These are phyloP conservation scores for Notocelia uddmanniana DNA, from an alignment of 2,888 invertebrate genomes.

Conservation along the genomic window DNA sequence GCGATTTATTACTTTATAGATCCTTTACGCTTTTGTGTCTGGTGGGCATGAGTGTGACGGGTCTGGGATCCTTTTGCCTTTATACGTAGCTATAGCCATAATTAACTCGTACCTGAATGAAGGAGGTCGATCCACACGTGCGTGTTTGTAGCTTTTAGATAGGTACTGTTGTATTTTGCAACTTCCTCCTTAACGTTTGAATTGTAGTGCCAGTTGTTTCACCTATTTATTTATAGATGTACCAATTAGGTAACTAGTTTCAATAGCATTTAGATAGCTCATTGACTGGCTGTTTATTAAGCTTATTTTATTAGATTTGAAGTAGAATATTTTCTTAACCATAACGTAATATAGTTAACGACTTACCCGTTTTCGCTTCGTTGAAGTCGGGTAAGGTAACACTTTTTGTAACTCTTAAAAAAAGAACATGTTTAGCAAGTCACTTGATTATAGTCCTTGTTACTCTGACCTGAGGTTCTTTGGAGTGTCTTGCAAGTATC, in stretches of 20 bases:
- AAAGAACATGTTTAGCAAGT: not conserved
- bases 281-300: not conserved
- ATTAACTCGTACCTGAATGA: slow-evolving; percentile 83
- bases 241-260: not conserved
- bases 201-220: slow-evolving; percentile 25
- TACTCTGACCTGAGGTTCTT: not conserved
- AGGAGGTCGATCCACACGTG: slow-evolving; percentile 64
- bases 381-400: slow-evolving; percentile 17
- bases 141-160: slow-evolving; percentile 40
- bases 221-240: not conserved
- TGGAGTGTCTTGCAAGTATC: not conserved
- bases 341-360: not conserved
- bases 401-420: slow-evolving; percentile 13
- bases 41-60: slow-evolving; percentile 82
- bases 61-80: slow-evolving; percentile 77
- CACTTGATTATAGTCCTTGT: slow-evolving; percentile 11
- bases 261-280: not conserved
- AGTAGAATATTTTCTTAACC: too few species aligned
- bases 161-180: slow-evolving; percentile 27
- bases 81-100: slow-evolving; percentile 73
- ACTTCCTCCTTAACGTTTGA: slow-evolving; percentile 37
- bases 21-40: slow-evolving; percentile 79
- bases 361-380: slow-evolving; percentile 4
- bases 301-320: too few species aligned
- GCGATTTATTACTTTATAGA: slow-evolving; percentile 66